These are phyloP conservation scores for Metellina segmentata DNA, from an alignment of 2,888 invertebrate species.

Conservation along the genomic window DNA sequence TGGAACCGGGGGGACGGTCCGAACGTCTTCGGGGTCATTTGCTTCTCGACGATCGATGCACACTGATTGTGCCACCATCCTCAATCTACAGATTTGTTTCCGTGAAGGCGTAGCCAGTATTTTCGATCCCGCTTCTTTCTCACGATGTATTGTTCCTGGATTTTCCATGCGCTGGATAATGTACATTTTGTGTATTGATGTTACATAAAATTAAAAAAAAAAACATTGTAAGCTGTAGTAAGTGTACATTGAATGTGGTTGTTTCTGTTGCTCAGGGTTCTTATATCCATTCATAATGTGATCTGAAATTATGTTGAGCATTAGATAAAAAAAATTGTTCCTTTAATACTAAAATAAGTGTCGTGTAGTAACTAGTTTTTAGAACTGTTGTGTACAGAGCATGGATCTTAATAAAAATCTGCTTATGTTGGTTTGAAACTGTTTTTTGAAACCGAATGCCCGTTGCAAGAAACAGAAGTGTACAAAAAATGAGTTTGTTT, in stretches of 20 bases:
- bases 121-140: conserved; percentile 34
- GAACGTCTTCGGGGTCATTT: conserved; percentile 5
- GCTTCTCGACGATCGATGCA: not conserved
- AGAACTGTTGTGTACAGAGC: conserved; percentile 72
- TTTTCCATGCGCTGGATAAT: not conserved
- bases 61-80: not conserved
- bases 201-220: conserved; percentile 33
- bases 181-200: conserved; percentile 59
- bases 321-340: conserved; percentile 74
- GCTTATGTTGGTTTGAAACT: conserved; percentile 42
- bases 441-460: conserved; percentile 32
- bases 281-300: conserved; percentile 69
- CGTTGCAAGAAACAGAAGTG: conserved; percentile 10
- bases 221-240: conserved; percentile 70
- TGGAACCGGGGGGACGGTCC: not conserved
- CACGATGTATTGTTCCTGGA: conserved; percentile 69
- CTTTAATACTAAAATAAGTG: conserved; percentile 69
- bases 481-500: conserved; percentile 27
- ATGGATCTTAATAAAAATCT: conserved; percentile 41
- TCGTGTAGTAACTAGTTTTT: conserved; percentile 71
- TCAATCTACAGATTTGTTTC: conserved; percentile 11
- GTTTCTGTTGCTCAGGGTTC: conserved; percentile 77
- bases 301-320: conserved; percentile 77
- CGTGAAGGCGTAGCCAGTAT: conserved; percentile 27
- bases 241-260: conserved; percentile 74